Base-by-base conservation (phyloP, 2,797 vertebrate species). In the Setipinna tenuifilis region DNA sequence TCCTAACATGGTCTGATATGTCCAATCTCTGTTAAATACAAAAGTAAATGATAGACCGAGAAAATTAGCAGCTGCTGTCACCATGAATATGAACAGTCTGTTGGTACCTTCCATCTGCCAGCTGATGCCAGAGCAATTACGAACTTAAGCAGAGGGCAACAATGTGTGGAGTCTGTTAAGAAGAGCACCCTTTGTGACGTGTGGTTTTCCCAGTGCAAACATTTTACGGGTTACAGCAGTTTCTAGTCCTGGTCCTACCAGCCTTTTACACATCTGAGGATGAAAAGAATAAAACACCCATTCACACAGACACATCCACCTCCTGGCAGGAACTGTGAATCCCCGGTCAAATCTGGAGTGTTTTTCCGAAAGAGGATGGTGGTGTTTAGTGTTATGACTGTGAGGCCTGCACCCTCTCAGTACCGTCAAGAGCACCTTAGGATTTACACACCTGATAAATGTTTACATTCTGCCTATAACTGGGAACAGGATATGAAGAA, bases 181-280 rank as follows among this genome's bases (percentile, higher is more conserved):
- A 12, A 71, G 71, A 78, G 71, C 71, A 41, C 71, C 71, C 19
- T 78, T 0, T 75, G 19, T 78, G 35, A 31, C 68, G 4, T 41
- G 17, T 78, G 6, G 35, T 21, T 78, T 41, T 78, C 31, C 16
- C 71, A 78, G 31, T n/a, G 35, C 71, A 78, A 78, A 78, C 71
- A 25, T 65, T 44, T 41, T 44, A 41, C 17, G 35, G 71, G 86
- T 81, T 87, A 92, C 90, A 92, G 89, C 84, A 90, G 86, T 75
- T 75, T 35, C 12, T 14, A 75, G 71, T 44, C 31, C 14, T 78
- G 71, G 71, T 78, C 71, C 17, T 31, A 78, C 71, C 71, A 44
- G 17, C 71, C 35, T 19, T 78, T 35, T 19, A 78, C 71, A 78
- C 31, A 19, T 78, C 23, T 21, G 71, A 78, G 35, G 31, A 78